These are phyloP conservation scores for Cheirogaleus medius DNA, from an alignment of 2,113 vertebrate species.

Conservation along the genomic window DNA sequence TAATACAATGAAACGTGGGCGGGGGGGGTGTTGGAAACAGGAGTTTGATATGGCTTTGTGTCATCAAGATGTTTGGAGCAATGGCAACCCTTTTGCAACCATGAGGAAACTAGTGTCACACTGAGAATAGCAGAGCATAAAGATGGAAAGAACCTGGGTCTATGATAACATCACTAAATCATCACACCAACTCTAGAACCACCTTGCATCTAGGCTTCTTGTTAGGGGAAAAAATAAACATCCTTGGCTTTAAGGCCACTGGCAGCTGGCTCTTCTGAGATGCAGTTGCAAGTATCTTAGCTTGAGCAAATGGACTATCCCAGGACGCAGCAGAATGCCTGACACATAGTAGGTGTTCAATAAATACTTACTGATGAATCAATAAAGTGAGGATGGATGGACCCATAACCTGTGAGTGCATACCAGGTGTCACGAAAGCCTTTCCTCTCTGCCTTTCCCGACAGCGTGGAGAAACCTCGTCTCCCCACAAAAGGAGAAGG, in stretches of 20 bases:
- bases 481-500: background rate
- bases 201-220: background rate
- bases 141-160: background rate
- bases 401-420: rapidly evolving
- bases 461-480: rapidly evolving
- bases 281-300: background rate
- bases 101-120: rapidly evolving
- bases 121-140: background rate
- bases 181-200: no score
- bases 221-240: background rate
- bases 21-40: background rate
- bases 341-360: no score
- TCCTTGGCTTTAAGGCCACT: no score
- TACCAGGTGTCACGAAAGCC: rapidly evolving
- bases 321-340: background rate
- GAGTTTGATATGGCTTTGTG: background rate
- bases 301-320: rapidly evolving
- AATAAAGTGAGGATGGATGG: rapidly evolving
- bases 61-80: background rate
- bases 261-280: background rate
- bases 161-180: background rate
- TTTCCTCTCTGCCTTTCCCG: background rate
- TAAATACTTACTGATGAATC: background rate
- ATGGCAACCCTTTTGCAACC: slow-evolving; percentile 3
- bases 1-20: background rate